Evolutionary conservation across 2,113 vertebrate species (phyloP).

Genomic region (Oreotragus oreotragus): DNA sequence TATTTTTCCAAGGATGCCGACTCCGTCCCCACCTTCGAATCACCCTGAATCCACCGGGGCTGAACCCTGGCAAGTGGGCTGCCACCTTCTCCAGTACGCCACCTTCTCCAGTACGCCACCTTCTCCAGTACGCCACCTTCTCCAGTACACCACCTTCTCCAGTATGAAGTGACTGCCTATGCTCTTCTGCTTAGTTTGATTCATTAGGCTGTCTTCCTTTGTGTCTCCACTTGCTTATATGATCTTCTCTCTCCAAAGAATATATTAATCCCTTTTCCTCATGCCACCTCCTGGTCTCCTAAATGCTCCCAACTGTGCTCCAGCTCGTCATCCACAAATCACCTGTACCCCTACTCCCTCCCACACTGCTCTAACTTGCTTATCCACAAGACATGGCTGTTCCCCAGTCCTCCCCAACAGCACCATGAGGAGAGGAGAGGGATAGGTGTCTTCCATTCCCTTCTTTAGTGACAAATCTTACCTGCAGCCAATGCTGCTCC

Average conservation of each 20-base stretch:
- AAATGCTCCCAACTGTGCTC: background rate
- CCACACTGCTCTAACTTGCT: background rate
- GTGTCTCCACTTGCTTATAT: background rate
- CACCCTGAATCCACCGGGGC: no score
- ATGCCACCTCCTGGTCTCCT: background rate
- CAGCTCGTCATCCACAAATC: background rate
- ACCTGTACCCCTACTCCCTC: background rate
- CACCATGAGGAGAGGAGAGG: background rate
- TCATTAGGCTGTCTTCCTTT: background rate
- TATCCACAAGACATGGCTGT: background rate
- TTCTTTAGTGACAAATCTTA: background rate
- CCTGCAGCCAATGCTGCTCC: background rate
- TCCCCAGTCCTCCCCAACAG: background rate
- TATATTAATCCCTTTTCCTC: background rate
- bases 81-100: no score
- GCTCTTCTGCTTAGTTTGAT: background rate
- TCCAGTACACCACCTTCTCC: no score
- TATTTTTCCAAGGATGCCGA: no score
- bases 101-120: no score
- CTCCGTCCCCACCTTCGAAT: no score
- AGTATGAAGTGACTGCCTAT: background rate
- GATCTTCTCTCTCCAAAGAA: background rate
- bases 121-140: no score
- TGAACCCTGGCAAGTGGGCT: no score
- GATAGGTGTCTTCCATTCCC: background rate